These are phyloP conservation scores for Rhagium mordax DNA, from an alignment of 2,888 invertebrate species.

Conservation along the genomic window DNA sequence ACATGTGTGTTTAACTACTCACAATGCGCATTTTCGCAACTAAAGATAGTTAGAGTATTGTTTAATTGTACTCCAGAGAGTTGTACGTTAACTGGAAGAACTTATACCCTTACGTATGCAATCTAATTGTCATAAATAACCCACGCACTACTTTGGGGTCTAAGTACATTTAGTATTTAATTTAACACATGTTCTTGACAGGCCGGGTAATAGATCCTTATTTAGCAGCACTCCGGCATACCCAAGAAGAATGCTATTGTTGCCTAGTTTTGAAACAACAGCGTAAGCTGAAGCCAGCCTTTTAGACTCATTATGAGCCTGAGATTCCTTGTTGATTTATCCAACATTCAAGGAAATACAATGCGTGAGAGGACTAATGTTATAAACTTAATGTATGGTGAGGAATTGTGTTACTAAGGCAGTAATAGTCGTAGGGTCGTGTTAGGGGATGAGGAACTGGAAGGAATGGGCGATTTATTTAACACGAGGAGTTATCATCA, in stretches of 20 bases:
- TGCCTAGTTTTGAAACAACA: neutral
- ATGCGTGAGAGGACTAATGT: too few relatives aligned
- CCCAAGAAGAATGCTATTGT: neutral
- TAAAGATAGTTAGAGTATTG: neutral
- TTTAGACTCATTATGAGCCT: too few relatives aligned
- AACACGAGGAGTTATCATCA: too few relatives aligned
- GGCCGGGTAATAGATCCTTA: neutral
- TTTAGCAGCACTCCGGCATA: neutral
- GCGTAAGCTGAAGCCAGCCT: too few relatives aligned
- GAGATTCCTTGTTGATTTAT: too few relatives aligned
- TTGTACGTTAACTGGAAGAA: neutral
- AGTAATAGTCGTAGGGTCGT: too few relatives aligned
- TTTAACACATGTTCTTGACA: neutral
- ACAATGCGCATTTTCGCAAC: neutral
- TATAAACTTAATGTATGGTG: too few relatives aligned
- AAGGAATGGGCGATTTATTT: too few relatives aligned
- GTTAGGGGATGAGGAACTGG: too few relatives aligned
- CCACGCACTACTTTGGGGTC: neutral
- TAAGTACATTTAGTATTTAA: neutral
- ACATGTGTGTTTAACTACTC: too few relatives aligned
- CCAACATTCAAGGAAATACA: too few relatives aligned
- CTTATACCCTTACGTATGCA: neutral
- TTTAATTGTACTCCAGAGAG: neutral
- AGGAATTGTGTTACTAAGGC: too few relatives aligned
- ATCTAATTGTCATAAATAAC: neutral